These are phyloP conservation scores for Onychomys arenicola DNA, from an alignment of 2,797 vertebrate genomes.

Conservation along the genomic window DNA sequence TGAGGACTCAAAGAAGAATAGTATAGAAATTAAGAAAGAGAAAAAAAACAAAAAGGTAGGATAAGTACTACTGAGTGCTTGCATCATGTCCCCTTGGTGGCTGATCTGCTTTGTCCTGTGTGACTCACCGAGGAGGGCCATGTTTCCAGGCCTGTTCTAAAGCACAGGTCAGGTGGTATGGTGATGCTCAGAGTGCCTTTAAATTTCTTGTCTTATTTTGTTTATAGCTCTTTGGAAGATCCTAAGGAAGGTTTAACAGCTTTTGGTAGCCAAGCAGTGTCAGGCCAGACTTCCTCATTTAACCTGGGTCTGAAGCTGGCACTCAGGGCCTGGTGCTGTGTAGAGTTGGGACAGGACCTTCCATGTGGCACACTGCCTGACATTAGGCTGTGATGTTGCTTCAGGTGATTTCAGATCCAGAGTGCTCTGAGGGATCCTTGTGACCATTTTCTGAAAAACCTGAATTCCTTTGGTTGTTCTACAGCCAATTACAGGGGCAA, in stretches of 20 bases:
- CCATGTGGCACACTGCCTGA: background rate
- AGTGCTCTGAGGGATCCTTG: conserved; percentile 19
- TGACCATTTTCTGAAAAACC: conserved; percentile 59
- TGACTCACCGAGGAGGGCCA: background rate
- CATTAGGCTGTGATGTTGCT: background rate
- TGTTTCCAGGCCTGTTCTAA: background rate
- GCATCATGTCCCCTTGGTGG: too few relatives aligned
- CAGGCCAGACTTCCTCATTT: conserved; percentile 2
- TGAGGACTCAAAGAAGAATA: background rate
- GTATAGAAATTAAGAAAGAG: background rate
- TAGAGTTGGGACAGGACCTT: background rate
- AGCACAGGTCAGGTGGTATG: background rate
- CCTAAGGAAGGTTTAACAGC: background rate
- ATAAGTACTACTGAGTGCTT: background rate
- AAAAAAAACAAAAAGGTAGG: background rate
- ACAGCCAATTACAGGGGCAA: conserved; percentile 49
- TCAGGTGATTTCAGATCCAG: background rate
- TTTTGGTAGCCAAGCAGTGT: background rate
- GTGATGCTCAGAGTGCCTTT: background rate
- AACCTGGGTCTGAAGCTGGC: background rate
- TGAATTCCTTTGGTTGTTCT: conserved; percentile 43
- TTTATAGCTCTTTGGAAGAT: background rate
- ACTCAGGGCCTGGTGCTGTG: background rate
- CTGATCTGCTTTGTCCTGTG: background rate
- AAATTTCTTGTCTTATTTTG: background rate